Percentiles rank a stretch among this genome's conserved stretches.
Evolutionary conservation across 2,888 invertebrate species (phyloP).

Genomic region (Busseola fusca): DNA sequence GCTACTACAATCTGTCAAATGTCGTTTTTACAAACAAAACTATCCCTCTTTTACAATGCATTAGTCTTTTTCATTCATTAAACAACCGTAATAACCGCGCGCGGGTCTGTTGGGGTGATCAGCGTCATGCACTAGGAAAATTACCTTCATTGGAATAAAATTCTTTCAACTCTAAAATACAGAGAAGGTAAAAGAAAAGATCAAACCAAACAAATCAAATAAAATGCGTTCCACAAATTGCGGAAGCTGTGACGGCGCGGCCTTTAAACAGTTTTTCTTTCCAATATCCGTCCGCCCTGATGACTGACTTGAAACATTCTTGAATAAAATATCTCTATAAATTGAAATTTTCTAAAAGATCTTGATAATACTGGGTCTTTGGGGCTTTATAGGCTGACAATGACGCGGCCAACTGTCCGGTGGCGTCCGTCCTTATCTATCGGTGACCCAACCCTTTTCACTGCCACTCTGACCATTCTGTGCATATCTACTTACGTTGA

Average conservation of each 20-base stretch:
- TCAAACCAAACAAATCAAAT: constrained; percentile 31
- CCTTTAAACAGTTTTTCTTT: constrained; percentile 40
- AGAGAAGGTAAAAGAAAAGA: constrained; percentile 5
- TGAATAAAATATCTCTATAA: constrained; percentile 69
- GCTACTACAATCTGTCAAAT: too few relatives aligned
- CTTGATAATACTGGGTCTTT: constrained; percentile 78
- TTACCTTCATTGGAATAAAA: constrained; percentile 6
- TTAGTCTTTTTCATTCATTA: too few relatives aligned
- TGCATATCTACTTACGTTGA: constrained; percentile 67
- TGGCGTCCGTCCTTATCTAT: constrained; percentile 75
- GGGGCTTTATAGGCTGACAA: constrained; percentile 82
- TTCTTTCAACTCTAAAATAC: neutral
- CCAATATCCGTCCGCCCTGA: constrained; percentile 49
- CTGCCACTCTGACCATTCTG: constrained; percentile 72
- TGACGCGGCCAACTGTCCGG: constrained; percentile 81
- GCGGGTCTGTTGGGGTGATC: too few relatives aligned
- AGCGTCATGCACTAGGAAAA: too few relatives aligned
- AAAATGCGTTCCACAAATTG: constrained; percentile 41
- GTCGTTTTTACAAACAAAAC: too few relatives aligned
- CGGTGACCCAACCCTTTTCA: constrained; percentile 85
- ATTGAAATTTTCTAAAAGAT: constrained; percentile 82
- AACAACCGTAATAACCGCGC: too few relatives aligned
- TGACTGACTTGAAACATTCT: constrained; percentile 50
- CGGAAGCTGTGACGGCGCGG: constrained; percentile 40
- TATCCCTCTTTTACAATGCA: too few relatives aligned